These are phyloP conservation scores for Rousettus madagascariensis DNA, from an alignment of 2,797 vertebrate genomes.

Conservation along the genomic window DNA sequence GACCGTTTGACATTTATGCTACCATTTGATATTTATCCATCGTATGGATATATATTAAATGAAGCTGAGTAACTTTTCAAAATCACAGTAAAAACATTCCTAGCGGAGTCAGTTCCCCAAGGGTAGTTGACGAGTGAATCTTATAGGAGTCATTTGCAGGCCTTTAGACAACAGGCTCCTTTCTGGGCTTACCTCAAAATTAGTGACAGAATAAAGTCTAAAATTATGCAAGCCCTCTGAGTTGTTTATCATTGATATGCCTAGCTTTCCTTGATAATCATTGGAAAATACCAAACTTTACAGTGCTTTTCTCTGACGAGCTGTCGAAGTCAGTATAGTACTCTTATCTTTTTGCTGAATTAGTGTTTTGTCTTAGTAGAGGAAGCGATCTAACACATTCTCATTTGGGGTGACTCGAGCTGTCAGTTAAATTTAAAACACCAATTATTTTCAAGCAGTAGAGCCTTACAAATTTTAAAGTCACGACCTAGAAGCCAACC, in stretches of 20 bases:
- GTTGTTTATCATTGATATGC: not conserved
- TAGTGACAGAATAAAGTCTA: not conserved
- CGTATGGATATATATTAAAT: not conserved
- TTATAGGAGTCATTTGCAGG: not conserved
- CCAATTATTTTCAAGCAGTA: slow-evolving; percentile 67
- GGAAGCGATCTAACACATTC: slow-evolving; percentile 37
- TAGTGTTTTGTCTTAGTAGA: not conserved
- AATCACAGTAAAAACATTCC: not conserved
- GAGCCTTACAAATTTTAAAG: slow-evolving; percentile 52
- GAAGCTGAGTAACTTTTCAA: not conserved
- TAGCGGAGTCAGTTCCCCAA: not conserved
- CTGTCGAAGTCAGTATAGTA: not conserved
- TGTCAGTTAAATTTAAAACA: slow-evolving; percentile 48
- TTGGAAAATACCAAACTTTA: not conserved
- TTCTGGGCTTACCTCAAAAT: not conserved
- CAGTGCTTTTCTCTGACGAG: not conserved
- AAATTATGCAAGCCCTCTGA: not conserved
- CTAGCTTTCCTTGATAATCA: not conserved
- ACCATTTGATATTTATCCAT: not conserved
- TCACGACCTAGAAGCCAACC: slow-evolving; percentile 18
- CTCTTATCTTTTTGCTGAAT: slow-evolving; percentile 11
- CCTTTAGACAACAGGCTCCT: not conserved
- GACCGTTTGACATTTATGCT: not conserved
- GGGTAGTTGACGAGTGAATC: not conserved
- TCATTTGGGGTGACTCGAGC: slow-evolving; percentile 41